Conservation (phyloP, 1,140 invertebrate species). For the Uloborus diversus region DNA sequence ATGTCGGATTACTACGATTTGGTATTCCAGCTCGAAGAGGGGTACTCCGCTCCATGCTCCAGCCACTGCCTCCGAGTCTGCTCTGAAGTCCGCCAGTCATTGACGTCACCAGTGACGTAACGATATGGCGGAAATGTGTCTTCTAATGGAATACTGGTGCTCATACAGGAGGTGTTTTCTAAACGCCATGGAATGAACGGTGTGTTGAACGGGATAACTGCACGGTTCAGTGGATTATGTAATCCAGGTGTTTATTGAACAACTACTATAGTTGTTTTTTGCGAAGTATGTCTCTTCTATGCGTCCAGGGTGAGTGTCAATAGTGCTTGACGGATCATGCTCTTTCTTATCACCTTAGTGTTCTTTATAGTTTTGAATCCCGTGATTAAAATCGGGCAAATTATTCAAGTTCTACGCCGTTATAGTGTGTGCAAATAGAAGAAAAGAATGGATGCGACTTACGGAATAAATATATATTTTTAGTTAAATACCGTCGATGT, state of each 20-base stretch:
- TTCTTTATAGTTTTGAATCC: too few species aligned
- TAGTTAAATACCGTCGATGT: too few species aligned
- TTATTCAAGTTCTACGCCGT: too few species aligned
- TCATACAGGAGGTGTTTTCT: conserved; percentile 35
- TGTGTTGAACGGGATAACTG: conserved; percentile 10
- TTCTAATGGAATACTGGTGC: conserved; percentile 51
- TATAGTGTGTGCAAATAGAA: too few species aligned
- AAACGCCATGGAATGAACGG: conserved; percentile 44
- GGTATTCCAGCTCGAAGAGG: too few species aligned
- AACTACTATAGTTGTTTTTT: conserved; percentile 28
- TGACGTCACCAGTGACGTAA: conserved; percentile 55
- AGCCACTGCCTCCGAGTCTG: conserved; percentile 31
- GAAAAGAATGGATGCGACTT: too few species aligned
- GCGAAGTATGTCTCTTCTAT: conserved; percentile 47
- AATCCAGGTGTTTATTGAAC: conserved; percentile 51
- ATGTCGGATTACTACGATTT: too few species aligned
- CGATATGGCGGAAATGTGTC: conserved; percentile 56
- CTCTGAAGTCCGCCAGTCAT: conserved; percentile 52
- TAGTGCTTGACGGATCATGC: not conserved
- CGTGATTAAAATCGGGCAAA: too few species aligned
- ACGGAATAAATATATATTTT: too few species aligned
- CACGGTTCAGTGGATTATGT: conserved; percentile 41
- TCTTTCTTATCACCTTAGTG: not conserved
- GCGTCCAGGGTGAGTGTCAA: conserved; percentile 32
- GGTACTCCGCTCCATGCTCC: conserved; percentile 1